phyloP scores from a whole-genome alignment of 1,140 invertebrate genomes.

The Drosophila sechellia region DNA sequence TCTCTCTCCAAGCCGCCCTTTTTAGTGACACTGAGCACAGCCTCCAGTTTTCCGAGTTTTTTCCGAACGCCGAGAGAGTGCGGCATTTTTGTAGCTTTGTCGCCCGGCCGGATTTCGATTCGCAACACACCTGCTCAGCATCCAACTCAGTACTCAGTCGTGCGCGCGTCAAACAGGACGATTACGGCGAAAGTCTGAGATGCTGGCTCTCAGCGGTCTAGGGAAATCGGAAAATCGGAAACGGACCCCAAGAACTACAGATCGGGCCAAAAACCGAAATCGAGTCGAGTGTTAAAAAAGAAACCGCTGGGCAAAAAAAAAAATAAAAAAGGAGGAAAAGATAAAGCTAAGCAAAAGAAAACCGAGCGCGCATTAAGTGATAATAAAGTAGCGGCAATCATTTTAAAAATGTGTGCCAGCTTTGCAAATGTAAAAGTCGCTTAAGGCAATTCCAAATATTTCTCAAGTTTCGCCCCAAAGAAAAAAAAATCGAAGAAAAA shows the following conservation, averaged over 20 bases:
- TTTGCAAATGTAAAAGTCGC: constrained; percentile 78
- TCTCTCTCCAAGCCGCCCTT: constrained; percentile 55
- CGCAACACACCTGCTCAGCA: constrained; percentile 29
- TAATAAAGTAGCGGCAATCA: constrained; percentile 76
- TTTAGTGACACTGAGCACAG: constrained; percentile 74
- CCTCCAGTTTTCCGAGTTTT: constrained; percentile 13
- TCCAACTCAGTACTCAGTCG: constrained; percentile 73
- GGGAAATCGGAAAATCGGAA: constrained; percentile 28
- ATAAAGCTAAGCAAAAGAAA: neutral
- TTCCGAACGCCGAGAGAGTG: constrained; percentile 12
- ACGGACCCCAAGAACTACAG: constrained; percentile 22
- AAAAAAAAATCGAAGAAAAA: constrained; percentile 23
- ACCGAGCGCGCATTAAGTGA: constrained; percentile 68
- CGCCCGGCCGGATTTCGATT: constrained; percentile 33
- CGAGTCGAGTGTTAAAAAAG: constrained; percentile 54
- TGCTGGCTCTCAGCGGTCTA: constrained; percentile 28
- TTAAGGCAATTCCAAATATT: constrained; percentile 69
- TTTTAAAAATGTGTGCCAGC: constrained; percentile 71
- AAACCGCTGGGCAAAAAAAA: constrained; percentile 19
- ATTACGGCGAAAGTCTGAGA: constrained; percentile 46
- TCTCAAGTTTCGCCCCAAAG: constrained; percentile 10
- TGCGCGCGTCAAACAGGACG: constrained; percentile 79
- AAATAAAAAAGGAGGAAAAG: neutral
- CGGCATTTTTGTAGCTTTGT: constrained; percentile 71
- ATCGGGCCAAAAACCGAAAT: constrained; percentile 20